Conservation (phyloP, 2,797 vertebrate species). For the Argyrosomus regius region DNA sequence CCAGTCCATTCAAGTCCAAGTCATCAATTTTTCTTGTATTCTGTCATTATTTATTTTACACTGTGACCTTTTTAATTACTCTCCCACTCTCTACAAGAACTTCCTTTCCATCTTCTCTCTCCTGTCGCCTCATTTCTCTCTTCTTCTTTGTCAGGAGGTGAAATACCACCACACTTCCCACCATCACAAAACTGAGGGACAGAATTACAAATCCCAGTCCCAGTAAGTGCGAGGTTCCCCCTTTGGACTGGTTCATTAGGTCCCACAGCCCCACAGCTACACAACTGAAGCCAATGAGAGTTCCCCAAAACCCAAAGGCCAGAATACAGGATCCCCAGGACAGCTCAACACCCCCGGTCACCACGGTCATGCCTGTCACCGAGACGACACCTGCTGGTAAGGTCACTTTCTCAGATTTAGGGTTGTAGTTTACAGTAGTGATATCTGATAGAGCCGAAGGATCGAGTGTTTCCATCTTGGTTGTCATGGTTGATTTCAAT, state of each 20-base stretch:
- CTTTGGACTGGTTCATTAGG: constrained; percentile 33
- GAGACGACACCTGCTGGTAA: constrained; percentile 84
- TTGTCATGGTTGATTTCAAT: constrained; percentile 42
- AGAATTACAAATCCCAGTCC: constrained; percentile 81
- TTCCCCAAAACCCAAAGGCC: constrained; percentile 86
- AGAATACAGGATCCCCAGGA: constrained; percentile 85
- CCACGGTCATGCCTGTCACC: constrained; percentile 81
- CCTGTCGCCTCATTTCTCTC: constrained; percentile 43
- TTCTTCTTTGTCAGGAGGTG: constrained; percentile 72
- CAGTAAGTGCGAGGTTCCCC: constrained; percentile 75
- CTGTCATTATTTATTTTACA: constrained; percentile 57
- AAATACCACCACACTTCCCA: constrained; percentile 65
- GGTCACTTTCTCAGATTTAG: constrained; percentile 77
- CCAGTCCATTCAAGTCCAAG: not conserved
- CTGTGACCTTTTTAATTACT: constrained; percentile 85
- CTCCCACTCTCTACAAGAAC: constrained; percentile 76
- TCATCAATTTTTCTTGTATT: not conserved
- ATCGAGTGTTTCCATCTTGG: constrained; percentile 76
- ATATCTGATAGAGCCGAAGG: constrained; percentile 66
- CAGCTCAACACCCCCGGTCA: constrained; percentile 85
- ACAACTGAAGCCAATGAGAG: constrained; percentile 81
- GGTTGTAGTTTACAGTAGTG: constrained; percentile 75
- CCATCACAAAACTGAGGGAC: constrained; percentile 63
- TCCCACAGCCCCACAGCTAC: constrained; percentile 84
- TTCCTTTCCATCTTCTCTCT: constrained; percentile 80